phyloP scores from a whole-genome alignment of 2,797 vertebrate species.

The Craterocephalus amniculus region DNA sequence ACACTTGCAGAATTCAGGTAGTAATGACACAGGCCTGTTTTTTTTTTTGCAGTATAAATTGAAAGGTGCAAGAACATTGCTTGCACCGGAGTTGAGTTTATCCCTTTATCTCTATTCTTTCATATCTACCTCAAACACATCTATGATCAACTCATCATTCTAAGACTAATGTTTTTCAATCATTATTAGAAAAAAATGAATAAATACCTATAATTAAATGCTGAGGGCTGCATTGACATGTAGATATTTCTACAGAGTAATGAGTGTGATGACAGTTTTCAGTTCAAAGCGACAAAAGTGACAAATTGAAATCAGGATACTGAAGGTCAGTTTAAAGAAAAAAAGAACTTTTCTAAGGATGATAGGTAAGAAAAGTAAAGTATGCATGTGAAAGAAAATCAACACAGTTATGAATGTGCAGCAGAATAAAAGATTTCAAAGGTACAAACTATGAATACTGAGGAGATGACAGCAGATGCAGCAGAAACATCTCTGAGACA shows the following conservation, averaged over 20 bases:
- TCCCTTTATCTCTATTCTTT: slow-evolving; percentile 9
- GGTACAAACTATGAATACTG: neutral
- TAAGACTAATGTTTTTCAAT: slow-evolving; percentile 45
- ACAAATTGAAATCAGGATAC: neutral
- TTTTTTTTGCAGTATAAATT: neutral
- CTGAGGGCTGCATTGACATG: neutral
- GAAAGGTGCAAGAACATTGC: neutral
- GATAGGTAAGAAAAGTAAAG: neutral
- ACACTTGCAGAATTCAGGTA: neutral
- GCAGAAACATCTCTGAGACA: neutral
- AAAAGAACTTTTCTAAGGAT: neutral
- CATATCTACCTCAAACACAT: slow-evolving; percentile 26
- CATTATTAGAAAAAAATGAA: too few relatives aligned
- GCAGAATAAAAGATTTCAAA: neutral
- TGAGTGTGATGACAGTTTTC: neutral
- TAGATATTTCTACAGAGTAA: neutral
- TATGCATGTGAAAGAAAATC: too few relatives aligned
- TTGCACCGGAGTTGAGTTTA: neutral
- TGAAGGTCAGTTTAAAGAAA: neutral
- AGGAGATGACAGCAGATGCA: too few relatives aligned
- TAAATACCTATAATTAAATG: neutral
- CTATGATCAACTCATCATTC: slow-evolving; percentile 5
- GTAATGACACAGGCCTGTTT: too few relatives aligned
- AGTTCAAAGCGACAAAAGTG: neutral
- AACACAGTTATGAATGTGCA: neutral